These are phyloP conservation scores for Gallinago undulata DNA, from an alignment of 2,113 vertebrate species.

Conservation along the genomic window DNA sequence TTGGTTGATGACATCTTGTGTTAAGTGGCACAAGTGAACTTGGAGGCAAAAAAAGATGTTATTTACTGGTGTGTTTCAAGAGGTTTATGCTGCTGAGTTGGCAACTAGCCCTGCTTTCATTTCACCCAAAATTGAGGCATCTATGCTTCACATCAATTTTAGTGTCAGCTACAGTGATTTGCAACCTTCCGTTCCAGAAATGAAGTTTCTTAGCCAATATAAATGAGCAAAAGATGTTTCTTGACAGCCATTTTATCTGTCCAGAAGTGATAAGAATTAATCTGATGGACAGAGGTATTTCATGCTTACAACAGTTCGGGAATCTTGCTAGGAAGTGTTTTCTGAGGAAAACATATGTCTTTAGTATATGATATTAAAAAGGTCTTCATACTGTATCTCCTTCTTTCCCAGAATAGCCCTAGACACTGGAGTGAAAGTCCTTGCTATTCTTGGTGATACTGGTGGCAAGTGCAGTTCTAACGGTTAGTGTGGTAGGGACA, in stretches of 20 bases:
- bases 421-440: not conserved
- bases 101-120: not conserved
- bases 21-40: not conserved
- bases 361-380: not conserved
- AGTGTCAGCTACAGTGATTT: not conserved
- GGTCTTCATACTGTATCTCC: not conserved
- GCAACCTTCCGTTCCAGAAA: not conserved
- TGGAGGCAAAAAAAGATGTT: not conserved
- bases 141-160: not conserved
- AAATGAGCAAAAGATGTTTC: not conserved
- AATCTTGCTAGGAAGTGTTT: not conserved
- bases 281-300: not conserved
- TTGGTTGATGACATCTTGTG: not conserved
- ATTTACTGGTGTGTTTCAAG: not conserved
- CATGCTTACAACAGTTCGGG: not conserved
- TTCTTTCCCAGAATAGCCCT: not conserved
- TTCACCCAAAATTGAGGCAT: not conserved
- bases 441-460: not conserved
- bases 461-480: not conserved
- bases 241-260: not conserved
- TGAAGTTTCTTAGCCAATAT: not conserved
- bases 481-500: not conserved
- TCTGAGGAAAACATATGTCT: not conserved
- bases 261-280: not conserved
- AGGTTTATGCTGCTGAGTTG: not conserved